Conservation (phyloP, 2,113 vertebrate genomes). For the Euleptes europaea region DNA sequence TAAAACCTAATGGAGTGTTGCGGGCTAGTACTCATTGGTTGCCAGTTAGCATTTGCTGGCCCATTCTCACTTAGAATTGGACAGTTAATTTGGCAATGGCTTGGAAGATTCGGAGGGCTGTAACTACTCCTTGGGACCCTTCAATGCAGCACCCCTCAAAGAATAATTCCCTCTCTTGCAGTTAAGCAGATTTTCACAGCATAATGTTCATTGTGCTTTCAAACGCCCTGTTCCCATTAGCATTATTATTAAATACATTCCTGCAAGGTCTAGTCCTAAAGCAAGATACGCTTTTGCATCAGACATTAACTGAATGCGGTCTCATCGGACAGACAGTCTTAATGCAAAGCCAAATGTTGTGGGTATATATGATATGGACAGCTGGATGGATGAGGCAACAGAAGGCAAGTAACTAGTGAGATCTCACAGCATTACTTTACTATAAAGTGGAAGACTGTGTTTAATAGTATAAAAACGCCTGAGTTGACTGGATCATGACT, state of each 20-base stretch:
- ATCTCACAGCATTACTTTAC: no score
- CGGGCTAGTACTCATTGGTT: not conserved
- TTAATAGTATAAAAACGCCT: no score
- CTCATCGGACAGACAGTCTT: not conserved
- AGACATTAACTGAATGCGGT: not conserved
- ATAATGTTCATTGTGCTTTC: not conserved
- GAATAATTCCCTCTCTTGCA: not conserved
- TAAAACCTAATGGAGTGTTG: conserved; percentile 37
- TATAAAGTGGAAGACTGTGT: no score
- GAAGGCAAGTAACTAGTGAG: not conserved
- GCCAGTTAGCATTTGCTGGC: fast-evolving
- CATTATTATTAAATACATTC: not conserved
- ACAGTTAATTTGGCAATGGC: not conserved
- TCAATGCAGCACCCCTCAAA: not conserved
- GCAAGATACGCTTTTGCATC: not conserved
- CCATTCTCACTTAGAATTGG: not conserved
- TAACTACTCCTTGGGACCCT: not conserved
- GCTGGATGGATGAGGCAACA: not conserved
- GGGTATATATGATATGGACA: not conserved
- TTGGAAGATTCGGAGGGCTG: not conserved
- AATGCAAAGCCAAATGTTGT: not conserved
- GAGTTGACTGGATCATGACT: no score
- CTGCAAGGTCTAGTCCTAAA: not conserved
- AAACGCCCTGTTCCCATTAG: not conserved
- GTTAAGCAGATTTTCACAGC: not conserved